phyloP scores from a whole-genome alignment of 1,140 invertebrate genomes.

The Drosophila sucinea region DNA sequence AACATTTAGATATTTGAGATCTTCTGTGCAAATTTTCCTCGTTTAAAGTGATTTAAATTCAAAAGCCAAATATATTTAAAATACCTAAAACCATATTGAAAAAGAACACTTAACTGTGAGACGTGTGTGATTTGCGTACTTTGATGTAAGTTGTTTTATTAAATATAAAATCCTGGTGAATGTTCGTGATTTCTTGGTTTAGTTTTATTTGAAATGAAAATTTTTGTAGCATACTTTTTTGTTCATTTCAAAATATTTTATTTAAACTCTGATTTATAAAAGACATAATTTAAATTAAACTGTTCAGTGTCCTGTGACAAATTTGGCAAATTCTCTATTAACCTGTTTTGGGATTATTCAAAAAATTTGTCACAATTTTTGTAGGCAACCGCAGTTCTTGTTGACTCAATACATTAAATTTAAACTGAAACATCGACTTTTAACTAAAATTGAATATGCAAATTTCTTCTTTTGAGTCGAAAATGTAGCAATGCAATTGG shows the following conservation, averaged over 20 bases:
- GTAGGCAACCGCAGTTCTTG: too few relatives aligned
- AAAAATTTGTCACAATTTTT: too few relatives aligned
- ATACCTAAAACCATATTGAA: background rate
- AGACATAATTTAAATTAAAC: too few relatives aligned
- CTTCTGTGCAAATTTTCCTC: background rate
- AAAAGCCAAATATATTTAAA: background rate
- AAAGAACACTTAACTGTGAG: background rate
- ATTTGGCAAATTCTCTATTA: too few relatives aligned
- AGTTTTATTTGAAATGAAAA: background rate
- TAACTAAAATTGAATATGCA: background rate
- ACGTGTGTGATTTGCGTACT: background rate
- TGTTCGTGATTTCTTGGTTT: background rate
- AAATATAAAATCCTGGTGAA: background rate
- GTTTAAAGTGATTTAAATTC: background rate
- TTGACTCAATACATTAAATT: too few relatives aligned
- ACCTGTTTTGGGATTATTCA: too few relatives aligned
- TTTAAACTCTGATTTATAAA: too few relatives aligned
- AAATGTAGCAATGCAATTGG: background rate
- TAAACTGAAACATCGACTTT: too few relatives aligned
- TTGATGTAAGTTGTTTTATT: background rate
- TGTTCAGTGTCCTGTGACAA: too few relatives aligned
- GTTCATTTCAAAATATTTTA: background rate
- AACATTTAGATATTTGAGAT: background rate
- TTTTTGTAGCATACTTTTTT: background rate
- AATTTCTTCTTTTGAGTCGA: background rate